Evolutionary conservation across 2,113 vertebrate genomes (phyloP), one percentile per base, ranked within the genome.

Genomic region (Hiodon tergisus): DNA sequence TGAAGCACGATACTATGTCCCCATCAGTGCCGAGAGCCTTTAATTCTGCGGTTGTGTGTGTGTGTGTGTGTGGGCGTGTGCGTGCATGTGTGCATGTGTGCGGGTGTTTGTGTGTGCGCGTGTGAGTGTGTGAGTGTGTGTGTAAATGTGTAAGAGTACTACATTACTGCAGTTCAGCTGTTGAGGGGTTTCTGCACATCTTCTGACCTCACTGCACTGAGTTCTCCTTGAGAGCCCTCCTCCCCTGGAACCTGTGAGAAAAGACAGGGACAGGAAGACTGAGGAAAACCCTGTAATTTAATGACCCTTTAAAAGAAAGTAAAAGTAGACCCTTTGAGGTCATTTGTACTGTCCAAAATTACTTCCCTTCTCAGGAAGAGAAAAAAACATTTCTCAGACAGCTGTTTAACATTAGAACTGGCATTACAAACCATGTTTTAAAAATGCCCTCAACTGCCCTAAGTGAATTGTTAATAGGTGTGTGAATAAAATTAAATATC

Each of bases 201-300:
- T 0, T 85, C 84, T 14, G 11, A 14, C 65, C n/a, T 82, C 59
- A 92, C 87, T 2, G 57, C 9, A 3, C 77, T 81, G 83, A 90
- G 78, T 3, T 78, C 78, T 1, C 79, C 76, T 0, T 85, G 82
- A 13, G 0, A 2, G 4, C 5, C 63, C 69, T 88, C 87, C 0
- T 87, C 89, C 4, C 79, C 89, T 0, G 91, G 91, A 1, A 92
- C 71, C 91, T 92, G 79, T 58, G 13, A 77, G 17, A 74, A 1
- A 77, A 78, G n/a, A 58, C 1, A 72, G 0, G 46, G 54, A 59
- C 69, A 59, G 17, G 3, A 16, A 48, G 55, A 50, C 46, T n/a
- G 4, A 58, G 9, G 53, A 31, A 58, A 10, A 14, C 55, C 31
- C 31, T 31, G 31, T 31, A 31, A 31, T 31, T 31, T 31, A 68